Evolutionary conservation across 2,797 vertebrate species (phyloP), one percentile per base, ranked within the genome.

Genomic region (Centropyge bicolor): DNA sequence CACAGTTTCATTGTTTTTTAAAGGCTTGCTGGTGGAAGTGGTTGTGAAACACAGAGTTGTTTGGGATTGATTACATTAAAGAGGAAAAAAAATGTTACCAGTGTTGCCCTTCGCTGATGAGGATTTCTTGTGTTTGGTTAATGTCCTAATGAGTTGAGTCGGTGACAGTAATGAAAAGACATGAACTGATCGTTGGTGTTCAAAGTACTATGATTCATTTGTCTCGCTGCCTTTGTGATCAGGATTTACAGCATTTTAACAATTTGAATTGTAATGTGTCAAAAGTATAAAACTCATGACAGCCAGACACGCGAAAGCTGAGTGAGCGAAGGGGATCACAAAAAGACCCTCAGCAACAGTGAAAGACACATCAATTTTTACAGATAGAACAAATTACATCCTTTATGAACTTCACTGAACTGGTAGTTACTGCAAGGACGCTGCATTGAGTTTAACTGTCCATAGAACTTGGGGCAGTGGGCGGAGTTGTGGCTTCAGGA

Each of bases 351-450:
- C 8, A 24, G 11, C 46, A 67, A 69, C 45, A 56, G 45, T 70
- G 16, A 49, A 65, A 63, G 16, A 11, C 14, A 27, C 22, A 36
- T 36, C n/a, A n/a, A 22, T 35, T 54, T 54, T 57, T 52, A 76
- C 22, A 1, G 3, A 41, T 19, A 17, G 12, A 38, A 38, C 40
- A 68, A 49, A 35, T 43, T 49, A 24, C 49, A 59, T 6, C 9
- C 22, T 76, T 36, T 35, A 68, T 69, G 59, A 62, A 24, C 46
- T 66, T 89, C 31, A 68, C 61, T 11, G 2, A 43, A 55, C 27
- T 70, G 55, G 27, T 75, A 62, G 5, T 64, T 66, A 27, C 17
- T 67, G 64, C n/a, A 35, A 22, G 11, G 36, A 77, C 66, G 17
- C 3, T 63, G 38, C 52, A 12, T 55, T 35, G 20, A 40, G 31